Evolutionary conservation across 1,140 invertebrate species (phyloP), one percentile per base, ranked within the genome.

Genomic region (Goniozus legneri): DNA sequence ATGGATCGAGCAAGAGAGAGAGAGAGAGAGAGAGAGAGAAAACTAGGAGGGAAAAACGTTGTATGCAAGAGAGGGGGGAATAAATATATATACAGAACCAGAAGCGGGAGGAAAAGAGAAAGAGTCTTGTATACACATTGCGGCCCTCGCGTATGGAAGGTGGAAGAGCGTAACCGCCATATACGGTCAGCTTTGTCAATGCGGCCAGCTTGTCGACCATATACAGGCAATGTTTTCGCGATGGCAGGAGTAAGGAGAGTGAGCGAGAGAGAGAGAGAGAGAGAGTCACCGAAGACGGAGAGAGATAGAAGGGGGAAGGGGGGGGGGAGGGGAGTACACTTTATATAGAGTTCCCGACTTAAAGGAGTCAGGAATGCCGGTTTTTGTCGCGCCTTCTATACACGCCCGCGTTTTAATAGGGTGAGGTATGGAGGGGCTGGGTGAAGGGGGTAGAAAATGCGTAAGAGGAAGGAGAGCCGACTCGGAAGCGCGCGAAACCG

Each of bases 141-240:
- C 58, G 57, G 60, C 51, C 54, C 60, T 53, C 62, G 51, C 51
- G 60, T 59, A 63, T 62, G 65, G 59, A 69, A 67, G 67, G 64
- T 68, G 65, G 68, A 69, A 71, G 64, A 63, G 46, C 13, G 14
- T n/a, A n/a, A n/a, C 8, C 55, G 54, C 68, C 68, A 61, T 71
- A 71, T 69, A 71, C 65, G 67, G 67, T 66, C 65, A 71, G 63
- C 68, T 71, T 71, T 71, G 68, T 71, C 68, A 71, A 71, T 68
- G n/a, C n/a, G n/a, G 68, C 51, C 68, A 62, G 65, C 54, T 71
- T 65, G 66, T 68, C 64, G 62, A n/a, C 68, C 68, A 71, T 71
- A 69, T 69, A 69, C 66, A 69, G 68, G 66, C 68, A 71, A 71
- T 69, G 65, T 70, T n/a, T n/a, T 70, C 67, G 56, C 67, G 62